Conservation (phyloP, 2,797 vertebrate genomes). For the Mastacembelus armatus region DNA sequence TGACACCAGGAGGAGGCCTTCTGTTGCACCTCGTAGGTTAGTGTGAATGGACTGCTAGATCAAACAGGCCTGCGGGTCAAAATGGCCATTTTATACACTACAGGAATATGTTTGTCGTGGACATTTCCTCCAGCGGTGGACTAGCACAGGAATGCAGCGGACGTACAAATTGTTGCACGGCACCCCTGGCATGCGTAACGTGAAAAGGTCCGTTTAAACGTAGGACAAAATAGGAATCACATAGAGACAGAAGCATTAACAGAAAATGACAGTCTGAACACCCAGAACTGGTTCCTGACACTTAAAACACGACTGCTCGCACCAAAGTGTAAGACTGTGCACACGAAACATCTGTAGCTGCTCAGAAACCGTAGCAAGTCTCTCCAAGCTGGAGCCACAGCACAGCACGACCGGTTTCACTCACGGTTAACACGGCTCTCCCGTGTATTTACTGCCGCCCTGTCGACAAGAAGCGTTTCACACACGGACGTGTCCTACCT, state of each 20-base stretch:
- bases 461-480: constrained; percentile 16
- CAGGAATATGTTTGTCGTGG: background rate
- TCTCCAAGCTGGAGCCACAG: constrained; percentile 17
- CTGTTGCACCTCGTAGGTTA: constrained; percentile 15
- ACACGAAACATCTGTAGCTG: constrained; percentile 31
- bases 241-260: background rate
- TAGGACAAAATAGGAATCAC: constrained; percentile 9
- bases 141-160: constrained; percentile 32
- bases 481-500: constrained; percentile 82
- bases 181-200: constrained; percentile 60
- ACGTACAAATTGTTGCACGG: constrained; percentile 51
- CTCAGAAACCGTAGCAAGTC: constrained; percentile 1
- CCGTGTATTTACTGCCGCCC: constrained; percentile 26
- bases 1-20: constrained; percentile 56
- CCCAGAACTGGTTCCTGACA: rapidly evolving
- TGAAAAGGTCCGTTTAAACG: constrained; percentile 50
- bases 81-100: background rate
- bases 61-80: constrained; percentile 8
- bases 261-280: background rate
- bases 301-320: background rate
- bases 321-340: background rate
- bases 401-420: constrained; percentile 29
- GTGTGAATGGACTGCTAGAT: constrained; percentile 4
- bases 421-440: background rate
- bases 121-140: background rate